phyloP scores from a whole-genome alignment of 1,140 invertebrate species.

The Aporrectodea caliginosa region DNA sequence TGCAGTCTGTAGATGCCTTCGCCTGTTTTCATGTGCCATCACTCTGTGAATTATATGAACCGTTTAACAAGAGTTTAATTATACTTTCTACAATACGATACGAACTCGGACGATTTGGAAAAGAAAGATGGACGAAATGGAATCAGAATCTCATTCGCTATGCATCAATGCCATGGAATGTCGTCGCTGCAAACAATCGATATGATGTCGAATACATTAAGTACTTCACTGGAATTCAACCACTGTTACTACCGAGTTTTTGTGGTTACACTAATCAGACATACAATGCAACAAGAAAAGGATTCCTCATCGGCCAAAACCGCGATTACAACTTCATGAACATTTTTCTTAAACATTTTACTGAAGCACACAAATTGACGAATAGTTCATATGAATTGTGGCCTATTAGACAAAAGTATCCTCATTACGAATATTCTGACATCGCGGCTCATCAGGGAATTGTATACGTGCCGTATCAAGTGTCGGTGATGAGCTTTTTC shows the following conservation, averaged over 20 bases:
- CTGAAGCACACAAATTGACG: neutral
- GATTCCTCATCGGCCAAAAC: neutral
- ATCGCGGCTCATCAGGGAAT: slow-evolving; percentile 30
- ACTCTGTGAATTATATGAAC: slow-evolving; percentile 32
- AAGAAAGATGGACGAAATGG: slow-evolving; percentile 25
- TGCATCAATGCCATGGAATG: slow-evolving; percentile 16
- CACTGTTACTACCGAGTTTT: neutral
- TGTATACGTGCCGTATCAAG: slow-evolving; percentile 32
- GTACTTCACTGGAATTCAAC: slow-evolving; percentile 12
- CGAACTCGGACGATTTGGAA: slow-evolving; percentile 24
- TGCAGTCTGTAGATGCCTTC: slow-evolving; percentile 29
- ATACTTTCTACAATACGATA: slow-evolving; percentile 27
- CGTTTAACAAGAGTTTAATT: slow-evolving; percentile 35
- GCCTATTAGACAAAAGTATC: slow-evolving; percentile 10
- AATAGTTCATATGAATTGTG: neutral
- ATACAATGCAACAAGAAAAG: neutral
- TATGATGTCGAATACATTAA: slow-evolving; percentile 33
- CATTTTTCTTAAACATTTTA: slow-evolving; percentile 5
- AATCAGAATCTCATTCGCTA: slow-evolving; percentile 26
- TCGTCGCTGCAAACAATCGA: slow-evolving; percentile 20
- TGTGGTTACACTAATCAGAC: neutral
- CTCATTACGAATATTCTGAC: slow-evolving; percentile 9
- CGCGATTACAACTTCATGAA: neutral
- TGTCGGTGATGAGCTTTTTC: slow-evolving; percentile 20
- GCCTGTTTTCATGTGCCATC: slow-evolving; percentile 31